A percentile compares a stretch with the other conserved stretches of the same genome.
Evolutionary conservation across 2,113 vertebrate species (phyloP).

Genomic region (Charadrius vociferus): DNA sequence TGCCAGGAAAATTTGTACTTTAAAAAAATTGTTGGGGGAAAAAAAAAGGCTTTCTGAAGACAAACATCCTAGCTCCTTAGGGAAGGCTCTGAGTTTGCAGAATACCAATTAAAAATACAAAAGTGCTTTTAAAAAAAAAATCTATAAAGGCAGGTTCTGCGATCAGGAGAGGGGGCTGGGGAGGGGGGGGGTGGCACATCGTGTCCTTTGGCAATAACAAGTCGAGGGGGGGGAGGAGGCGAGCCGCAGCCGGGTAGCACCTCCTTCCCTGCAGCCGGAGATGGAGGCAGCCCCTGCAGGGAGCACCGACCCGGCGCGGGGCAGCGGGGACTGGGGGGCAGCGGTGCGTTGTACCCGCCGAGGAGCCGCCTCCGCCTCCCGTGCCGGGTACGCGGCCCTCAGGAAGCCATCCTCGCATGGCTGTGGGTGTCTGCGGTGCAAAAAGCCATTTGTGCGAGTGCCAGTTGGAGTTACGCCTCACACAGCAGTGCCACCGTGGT

Average conservation of each 20-base stretch:
- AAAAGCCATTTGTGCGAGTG: not conserved
- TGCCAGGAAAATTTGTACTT: not conserved
- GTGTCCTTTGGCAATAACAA: not conserved
- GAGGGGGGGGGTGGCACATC: not conserved
- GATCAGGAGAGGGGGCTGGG: not conserved
- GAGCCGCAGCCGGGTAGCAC: rapidly evolving
- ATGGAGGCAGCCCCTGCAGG: not conserved
- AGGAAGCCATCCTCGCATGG: not conserved
- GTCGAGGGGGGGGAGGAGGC: not conserved
- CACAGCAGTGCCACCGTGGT: too few relatives aligned
- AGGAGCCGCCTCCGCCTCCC: not conserved
- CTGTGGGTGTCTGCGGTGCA: not conserved
- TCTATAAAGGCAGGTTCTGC: not conserved
- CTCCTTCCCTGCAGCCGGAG: not conserved
- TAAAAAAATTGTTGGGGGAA: not conserved
- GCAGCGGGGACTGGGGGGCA: not conserved
- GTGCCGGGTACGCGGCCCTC: not conserved
- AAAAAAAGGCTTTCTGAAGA: conserved; percentile 44
- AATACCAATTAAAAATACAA: conserved; percentile 57
- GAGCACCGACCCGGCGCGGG: too few relatives aligned
- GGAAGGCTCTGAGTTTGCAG: not conserved
- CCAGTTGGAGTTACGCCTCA: not conserved
- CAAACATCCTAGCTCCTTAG: conserved; percentile 22
- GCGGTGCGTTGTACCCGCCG: not conserved
- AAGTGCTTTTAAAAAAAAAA: not conserved